Evolutionary conservation across 2,888 invertebrate genomes (phyloP), one percentile per base, ranked within the genome.

Genomic region (Ditula angustiorana): DNA sequence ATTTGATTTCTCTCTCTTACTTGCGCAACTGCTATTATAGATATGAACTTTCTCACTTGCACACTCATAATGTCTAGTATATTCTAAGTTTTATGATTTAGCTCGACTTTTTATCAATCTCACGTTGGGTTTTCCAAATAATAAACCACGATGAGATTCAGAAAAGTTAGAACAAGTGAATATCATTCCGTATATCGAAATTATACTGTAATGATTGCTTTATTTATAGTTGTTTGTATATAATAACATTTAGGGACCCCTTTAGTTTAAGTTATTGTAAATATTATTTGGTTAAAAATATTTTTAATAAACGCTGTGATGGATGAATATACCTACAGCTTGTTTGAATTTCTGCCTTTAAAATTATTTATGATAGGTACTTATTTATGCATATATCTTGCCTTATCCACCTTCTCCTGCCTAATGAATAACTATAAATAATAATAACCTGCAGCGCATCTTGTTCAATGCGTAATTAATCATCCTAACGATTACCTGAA

Each of bases 151-250:
- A 2, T 26, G 49, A 49, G 49, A 49, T 53, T 33, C 11, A 52
- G 33, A 7, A 5, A 35, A 37, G 7, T 37, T 23, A 23, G 23
- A 10, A 52, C n/a, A n/a, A n/a, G n/a, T n/a, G n/a, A 19, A n/a
- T 19, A 53, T 28, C 53, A 53, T 53, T 35, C 37, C 24, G 35
- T 53, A 53, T 53, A 53, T 52, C 33, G 1, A n/a, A 5, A n/a
- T 35, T 53, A 53, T 53, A 53, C 53, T 24, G 53, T 37, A 35
- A 53, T 53, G 52, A 30, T 52, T 52, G 13, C 8, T 16, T 16
- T 37, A 11, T 5, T 41, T 41, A 41, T 19, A 19, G 2, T 26
- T 47, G n/a, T 47, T 10, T 49, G 26, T 49, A 26, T 16, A 46
- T 46, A 23, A 23, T 46, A 46, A 46, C 23, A 5, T n/a, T 21